phyloP scores from a whole-genome alignment of 1,140 invertebrate genomes.

The Anagrus nilaparvatae region DNA sequence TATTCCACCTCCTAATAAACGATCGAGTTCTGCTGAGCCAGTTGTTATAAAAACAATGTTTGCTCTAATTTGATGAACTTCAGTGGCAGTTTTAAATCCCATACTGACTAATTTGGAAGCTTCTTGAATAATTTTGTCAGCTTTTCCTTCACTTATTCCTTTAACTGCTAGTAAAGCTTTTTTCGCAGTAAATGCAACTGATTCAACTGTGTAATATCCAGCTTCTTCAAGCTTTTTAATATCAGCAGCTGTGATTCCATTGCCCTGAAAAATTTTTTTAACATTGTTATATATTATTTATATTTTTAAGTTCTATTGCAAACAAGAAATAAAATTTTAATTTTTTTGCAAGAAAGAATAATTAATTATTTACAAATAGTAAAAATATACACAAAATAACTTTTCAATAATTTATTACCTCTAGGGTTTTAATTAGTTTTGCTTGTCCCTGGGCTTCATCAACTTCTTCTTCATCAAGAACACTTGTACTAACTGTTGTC shows the following conservation, averaged over 20 bases:
- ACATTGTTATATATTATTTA: constrained; percentile 13
- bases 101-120: constrained; percentile 90
- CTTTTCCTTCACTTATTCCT: constrained; percentile 95
- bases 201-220: constrained; percentile 91
- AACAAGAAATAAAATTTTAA: not conserved
- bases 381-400: constrained; percentile 3
- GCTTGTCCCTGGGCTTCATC: constrained; percentile 29
- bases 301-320: not conserved
- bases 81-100: constrained; percentile 95
- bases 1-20: constrained; percentile 89
- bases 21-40: constrained; percentile 89
- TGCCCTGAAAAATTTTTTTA: constrained; percentile 49
- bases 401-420: too few relatives aligned
- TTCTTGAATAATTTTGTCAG: constrained; percentile 89
- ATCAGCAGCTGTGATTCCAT: constrained; percentile 81
- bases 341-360: constrained; percentile 1
- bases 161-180: constrained; percentile 85
- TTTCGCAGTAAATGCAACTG: constrained; percentile 89
- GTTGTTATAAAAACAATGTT: constrained; percentile 79
- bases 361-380: not conserved
- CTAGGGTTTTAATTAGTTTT: constrained; percentile 31
- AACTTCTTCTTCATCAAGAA: constrained; percentile 25
- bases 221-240: constrained; percentile 90
- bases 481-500: constrained; percentile 20
- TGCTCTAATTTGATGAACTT: constrained; percentile 82